These are phyloP conservation scores for Wiebesia pumilae DNA, from an alignment of 1,140 invertebrate species.

Conservation along the genomic window DNA sequence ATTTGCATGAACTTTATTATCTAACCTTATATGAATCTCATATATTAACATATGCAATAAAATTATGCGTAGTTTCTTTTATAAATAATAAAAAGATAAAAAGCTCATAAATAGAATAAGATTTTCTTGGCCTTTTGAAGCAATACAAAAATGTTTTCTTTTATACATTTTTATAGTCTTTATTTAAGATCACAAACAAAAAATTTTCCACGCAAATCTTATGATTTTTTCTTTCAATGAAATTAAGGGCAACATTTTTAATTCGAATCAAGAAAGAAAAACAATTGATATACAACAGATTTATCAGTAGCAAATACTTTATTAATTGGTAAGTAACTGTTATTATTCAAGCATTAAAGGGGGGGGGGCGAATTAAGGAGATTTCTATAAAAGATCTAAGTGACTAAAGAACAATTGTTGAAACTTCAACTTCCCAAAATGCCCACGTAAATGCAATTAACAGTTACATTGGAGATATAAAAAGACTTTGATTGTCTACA, in stretches of 20 bases:
- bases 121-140: background rate
- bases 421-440: background rate
- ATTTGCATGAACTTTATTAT: constrained; percentile 16
- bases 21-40: background rate
- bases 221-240: background rate
- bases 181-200: background rate
- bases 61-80: background rate
- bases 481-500: background rate
- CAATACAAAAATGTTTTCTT: background rate
- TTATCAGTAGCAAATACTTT: no score
- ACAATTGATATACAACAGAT: background rate
- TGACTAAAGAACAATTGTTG: background rate
- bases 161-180: background rate
- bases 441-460: background rate
- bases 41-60: background rate
- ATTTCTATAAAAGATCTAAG: background rate
- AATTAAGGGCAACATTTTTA: background rate
- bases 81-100: background rate
- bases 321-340: no score
- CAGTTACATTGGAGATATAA: background rate
- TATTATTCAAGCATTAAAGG: no score
- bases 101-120: background rate
- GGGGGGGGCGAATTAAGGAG: no score
- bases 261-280: background rate
- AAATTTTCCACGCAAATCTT: background rate